phyloP scores from a whole-genome alignment of 2,888 invertebrate genomes.

The Rhodophaea formosa region DNA sequence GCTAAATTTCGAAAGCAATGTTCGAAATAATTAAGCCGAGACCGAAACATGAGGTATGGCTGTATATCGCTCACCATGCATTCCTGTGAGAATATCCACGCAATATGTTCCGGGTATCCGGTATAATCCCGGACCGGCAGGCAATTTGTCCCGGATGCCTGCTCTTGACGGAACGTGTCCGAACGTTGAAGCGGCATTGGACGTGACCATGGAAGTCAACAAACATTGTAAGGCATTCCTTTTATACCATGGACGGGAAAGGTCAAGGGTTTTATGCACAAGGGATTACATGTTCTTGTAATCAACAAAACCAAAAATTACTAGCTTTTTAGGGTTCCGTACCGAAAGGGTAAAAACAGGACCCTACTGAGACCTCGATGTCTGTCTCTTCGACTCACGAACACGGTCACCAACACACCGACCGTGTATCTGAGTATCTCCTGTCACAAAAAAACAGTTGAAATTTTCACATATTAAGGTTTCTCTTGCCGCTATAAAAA shows the following conservation, averaged over 20 bases:
- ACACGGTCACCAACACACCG: too few species aligned
- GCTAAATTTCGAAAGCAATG: too few species aligned
- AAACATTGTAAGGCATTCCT: not conserved
- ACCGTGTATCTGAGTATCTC: too few species aligned
- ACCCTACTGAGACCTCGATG: too few species aligned
- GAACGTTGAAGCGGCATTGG: constrained; percentile 25
- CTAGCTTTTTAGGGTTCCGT: too few species aligned
- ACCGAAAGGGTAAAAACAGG: too few species aligned
- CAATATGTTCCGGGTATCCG: constrained; percentile 49
- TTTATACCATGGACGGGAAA: not conserved
- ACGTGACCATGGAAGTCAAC: constrained; percentile 3
- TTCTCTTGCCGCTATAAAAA: too few species aligned
- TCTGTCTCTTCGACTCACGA: too few species aligned
- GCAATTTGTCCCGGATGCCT: constrained; percentile 45
- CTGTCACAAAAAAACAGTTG: too few species aligned
- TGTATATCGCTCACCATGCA: constrained; percentile 12
- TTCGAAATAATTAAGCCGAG: not conserved
- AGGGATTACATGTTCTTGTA: too few species aligned
- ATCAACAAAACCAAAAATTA: too few species aligned
- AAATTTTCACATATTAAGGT: too few species aligned
- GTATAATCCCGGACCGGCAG: constrained; percentile 44
- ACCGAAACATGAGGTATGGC: not conserved
- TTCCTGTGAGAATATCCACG: constrained; percentile 31
- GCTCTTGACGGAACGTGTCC: constrained; percentile 34
- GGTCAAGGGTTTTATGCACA: not conserved